Evolutionary conservation across 2,888 invertebrate species (phyloP).

Genomic region (Globia sparganii): DNA sequence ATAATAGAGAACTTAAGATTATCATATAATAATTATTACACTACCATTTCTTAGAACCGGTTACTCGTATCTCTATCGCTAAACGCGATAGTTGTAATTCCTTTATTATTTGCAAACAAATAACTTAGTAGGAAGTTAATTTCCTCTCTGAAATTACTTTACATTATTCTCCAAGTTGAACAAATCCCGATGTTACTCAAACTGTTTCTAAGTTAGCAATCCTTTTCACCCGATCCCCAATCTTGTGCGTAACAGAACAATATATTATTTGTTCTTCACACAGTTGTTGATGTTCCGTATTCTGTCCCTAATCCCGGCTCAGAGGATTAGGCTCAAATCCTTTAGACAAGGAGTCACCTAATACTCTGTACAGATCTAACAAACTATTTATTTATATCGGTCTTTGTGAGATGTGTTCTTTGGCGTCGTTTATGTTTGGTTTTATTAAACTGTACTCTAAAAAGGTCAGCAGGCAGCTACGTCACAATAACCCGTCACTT

Average conservation of each 20-base stretch:
- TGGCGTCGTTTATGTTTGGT: not conserved
- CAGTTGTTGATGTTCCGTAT: constrained; percentile 46
- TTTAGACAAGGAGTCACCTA: constrained; percentile 49
- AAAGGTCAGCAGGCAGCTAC: no score
- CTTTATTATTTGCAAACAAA: constrained; percentile 46
- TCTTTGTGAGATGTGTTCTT: constrained; percentile 31
- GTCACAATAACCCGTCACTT: not conserved
- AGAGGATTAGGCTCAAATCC: constrained; percentile 50
- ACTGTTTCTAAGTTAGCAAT: constrained; percentile 47
- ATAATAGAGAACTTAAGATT: not conserved
- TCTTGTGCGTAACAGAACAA: constrained; percentile 38
- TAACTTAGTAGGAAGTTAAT: constrained; percentile 47
- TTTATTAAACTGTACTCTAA: not conserved
- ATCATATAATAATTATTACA: not conserved
- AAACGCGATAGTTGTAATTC: constrained; percentile 19
- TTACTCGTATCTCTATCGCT: constrained; percentile 2
- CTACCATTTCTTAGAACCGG: not conserved
- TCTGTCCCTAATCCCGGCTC: constrained; percentile 27
- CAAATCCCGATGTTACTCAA: constrained; percentile 50
- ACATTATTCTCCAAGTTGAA: constrained; percentile 43
- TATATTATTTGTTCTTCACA: constrained; percentile 53
- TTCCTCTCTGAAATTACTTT: constrained; percentile 52
- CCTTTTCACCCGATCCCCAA: constrained; percentile 28
- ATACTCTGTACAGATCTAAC: constrained; percentile 35
- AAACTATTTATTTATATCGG: constrained; percentile 21